Percentiles rank a stretch among this genome's conserved stretches.
These are phyloP conservation scores for Coleophora deauratella DNA, from an alignment of 2,888 invertebrate species.

Conservation along the genomic window DNA sequence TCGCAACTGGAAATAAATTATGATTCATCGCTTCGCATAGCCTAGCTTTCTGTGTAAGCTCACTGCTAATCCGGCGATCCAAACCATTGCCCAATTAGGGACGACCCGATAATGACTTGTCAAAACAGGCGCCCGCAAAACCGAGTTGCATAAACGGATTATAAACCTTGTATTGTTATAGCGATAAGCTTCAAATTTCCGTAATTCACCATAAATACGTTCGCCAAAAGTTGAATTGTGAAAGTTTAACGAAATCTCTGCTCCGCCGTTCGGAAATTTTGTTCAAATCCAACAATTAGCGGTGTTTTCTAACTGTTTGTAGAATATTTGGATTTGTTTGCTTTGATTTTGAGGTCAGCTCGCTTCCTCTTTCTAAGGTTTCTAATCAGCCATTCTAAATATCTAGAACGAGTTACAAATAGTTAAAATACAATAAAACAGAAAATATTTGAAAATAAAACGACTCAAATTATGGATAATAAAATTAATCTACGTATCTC, in stretches of 20 bases:
- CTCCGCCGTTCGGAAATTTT: conserved; percentile 52
- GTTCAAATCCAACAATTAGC: conserved; percentile 61
- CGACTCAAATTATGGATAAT: too few species aligned
- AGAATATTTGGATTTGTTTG: conserved; percentile 28
- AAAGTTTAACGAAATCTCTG: conserved; percentile 56
- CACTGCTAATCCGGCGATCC: conserved; percentile 9
- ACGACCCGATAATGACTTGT: conserved; percentile 66
- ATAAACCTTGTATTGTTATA: conserved; percentile 22
- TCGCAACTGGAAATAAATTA: too few species aligned
- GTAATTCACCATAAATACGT: too few species aligned
- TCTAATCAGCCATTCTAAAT: conserved; percentile 20
- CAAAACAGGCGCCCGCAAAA: conserved; percentile 55
- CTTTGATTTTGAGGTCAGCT: conserved; percentile 15
- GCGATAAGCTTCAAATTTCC: conserved; percentile 27
- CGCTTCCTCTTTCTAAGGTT: neutral
- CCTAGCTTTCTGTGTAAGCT: neutral
- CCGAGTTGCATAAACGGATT: conserved; percentile 18
- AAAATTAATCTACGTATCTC: too few species aligned
- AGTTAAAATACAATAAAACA: too few species aligned
- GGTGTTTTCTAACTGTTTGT: conserved; percentile 20
- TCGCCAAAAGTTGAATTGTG: conserved; percentile 63
- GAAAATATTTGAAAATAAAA: too few species aligned
- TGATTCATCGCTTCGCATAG: too few species aligned
- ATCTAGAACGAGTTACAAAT: too few species aligned
- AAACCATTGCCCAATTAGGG: conserved; percentile 40